A percentile compares a stretch with the other conserved stretches of the same genome.
phyloP scores from a whole-genome alignment of 2,113 vertebrate genomes.

The Hydrochoerus hydrochaeris region DNA sequence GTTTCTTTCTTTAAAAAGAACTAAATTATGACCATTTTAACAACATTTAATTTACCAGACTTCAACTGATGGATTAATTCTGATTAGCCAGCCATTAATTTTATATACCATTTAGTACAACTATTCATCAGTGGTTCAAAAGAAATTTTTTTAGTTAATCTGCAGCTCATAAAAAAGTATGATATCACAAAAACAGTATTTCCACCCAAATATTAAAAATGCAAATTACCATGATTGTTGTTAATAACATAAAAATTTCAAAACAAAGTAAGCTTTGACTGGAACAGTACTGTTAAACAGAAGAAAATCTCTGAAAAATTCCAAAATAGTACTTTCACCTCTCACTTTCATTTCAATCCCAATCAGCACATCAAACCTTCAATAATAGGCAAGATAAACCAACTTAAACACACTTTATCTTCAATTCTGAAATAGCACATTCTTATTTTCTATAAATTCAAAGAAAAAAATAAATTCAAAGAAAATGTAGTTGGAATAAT shows the following conservation, averaged over 20 bases:
- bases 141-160: slow-evolving; percentile 54
- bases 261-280: slow-evolving; percentile 50
- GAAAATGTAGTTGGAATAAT: slow-evolving; percentile 10
- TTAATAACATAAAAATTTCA: slow-evolving; percentile 51
- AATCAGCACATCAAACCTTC: not conserved
- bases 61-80: slow-evolving; percentile 59
- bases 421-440: slow-evolving; percentile 7
- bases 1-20: slow-evolving; percentile 24
- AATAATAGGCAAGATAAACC: not conserved
- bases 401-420: slow-evolving; percentile 41
- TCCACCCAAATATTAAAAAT: slow-evolving; percentile 50
- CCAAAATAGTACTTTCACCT: slow-evolving; percentile 44
- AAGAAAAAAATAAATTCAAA: slow-evolving; percentile 47
- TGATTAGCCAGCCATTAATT: slow-evolving; percentile 54
- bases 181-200: slow-evolving; percentile 18
- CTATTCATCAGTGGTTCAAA: slow-evolving; percentile 59
- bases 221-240: not conserved
- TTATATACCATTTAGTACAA: slow-evolving; percentile 56
- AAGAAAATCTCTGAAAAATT: not conserved
- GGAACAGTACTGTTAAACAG: not conserved
- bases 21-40: slow-evolving; percentile 66
- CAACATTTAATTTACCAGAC: slow-evolving; percentile 38
- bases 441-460: slow-evolving; percentile 42
- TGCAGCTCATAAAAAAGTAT: slow-evolving; percentile 48
- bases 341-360: not conserved